Conservation (phyloP, 2,113 vertebrate genomes). For the Sula dactylatra region DNA sequence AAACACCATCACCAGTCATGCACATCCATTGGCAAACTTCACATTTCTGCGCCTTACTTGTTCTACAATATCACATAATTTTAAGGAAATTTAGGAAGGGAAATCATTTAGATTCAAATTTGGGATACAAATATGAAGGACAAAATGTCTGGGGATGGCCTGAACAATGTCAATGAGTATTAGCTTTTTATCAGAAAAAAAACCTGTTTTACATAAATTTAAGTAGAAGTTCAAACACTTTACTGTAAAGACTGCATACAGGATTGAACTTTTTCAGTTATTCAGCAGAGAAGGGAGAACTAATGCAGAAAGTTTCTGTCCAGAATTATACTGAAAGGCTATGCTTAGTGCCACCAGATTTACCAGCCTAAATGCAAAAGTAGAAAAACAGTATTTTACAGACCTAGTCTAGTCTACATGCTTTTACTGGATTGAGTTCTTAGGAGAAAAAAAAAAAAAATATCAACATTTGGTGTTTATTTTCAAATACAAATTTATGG, state of each 20-base stretch:
- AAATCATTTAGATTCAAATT: neutral
- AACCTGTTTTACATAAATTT: neutral
- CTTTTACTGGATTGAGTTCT: neutral
- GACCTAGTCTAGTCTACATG: neutral
- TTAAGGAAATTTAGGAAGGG: neutral
- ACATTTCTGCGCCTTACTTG: neutral
- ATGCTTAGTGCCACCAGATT: neutral
- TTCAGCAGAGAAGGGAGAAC: neutral
- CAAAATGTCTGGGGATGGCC: neutral
- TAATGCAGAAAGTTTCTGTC: neutral
- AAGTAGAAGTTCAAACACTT: neutral
- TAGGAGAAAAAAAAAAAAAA: neutral
- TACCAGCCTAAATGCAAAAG: neutral
- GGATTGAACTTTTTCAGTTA: neutral
- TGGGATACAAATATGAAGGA: neutral
- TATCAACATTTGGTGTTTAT: neutral
- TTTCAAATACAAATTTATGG: neutral
- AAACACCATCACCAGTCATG: neutral
- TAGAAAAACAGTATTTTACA: neutral
- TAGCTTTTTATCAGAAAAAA: neutral
- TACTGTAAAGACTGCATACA: neutral
- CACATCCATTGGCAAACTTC: neutral
- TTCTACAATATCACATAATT: neutral
- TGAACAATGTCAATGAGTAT: neutral
- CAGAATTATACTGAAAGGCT: neutral